A percentile compares a stretch with the other conserved stretches of the same genome.
These are phyloP conservation scores for Lemur catta DNA, from an alignment of 2,797 vertebrate species.

Conservation along the genomic window DNA sequence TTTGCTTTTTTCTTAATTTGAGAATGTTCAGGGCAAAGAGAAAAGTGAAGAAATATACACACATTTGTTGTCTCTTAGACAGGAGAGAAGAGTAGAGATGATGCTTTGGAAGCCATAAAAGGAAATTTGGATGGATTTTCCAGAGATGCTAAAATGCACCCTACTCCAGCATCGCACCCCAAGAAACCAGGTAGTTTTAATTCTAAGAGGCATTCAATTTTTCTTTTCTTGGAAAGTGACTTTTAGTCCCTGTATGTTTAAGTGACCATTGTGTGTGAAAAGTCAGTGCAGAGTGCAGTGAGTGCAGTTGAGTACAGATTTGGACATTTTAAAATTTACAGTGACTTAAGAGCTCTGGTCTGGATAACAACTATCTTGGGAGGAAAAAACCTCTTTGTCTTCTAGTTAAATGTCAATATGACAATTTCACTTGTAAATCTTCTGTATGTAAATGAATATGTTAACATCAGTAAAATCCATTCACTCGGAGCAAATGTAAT, in stretches of 20 bases:
- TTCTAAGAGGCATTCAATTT: constrained; percentile 1
- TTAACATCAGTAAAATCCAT: constrained; percentile 34
- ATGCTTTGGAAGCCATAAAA: constrained; percentile 98
- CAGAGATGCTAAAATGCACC: constrained; percentile 98
- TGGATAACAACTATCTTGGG: background rate
- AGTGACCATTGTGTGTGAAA: background rate
- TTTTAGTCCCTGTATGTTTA: background rate
- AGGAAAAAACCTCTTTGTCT: background rate
- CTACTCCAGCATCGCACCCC: constrained; percentile 92
- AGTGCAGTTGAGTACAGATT: background rate
- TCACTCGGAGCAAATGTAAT: background rate
- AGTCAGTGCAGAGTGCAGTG: background rate
- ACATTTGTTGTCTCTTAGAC: constrained; percentile 81
- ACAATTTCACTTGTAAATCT: constrained; percentile 12
- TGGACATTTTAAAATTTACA: constrained; percentile 48
- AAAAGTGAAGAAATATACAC: background rate
- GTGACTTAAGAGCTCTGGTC: constrained; percentile 15
- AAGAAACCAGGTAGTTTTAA: constrained; percentile 93
- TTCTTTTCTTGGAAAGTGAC: constrained; percentile 28
- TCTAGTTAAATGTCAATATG: constrained; percentile 2
- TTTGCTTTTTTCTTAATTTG: background rate
- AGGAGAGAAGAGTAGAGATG: constrained; percentile 96
- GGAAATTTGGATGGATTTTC: constrained; percentile 99
- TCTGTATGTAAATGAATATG: constrained; percentile 8
- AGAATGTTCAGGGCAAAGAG: background rate